Evolutionary conservation across 2,113 vertebrate species (phyloP).

Genomic region (Carettochelys insculpta): DNA sequence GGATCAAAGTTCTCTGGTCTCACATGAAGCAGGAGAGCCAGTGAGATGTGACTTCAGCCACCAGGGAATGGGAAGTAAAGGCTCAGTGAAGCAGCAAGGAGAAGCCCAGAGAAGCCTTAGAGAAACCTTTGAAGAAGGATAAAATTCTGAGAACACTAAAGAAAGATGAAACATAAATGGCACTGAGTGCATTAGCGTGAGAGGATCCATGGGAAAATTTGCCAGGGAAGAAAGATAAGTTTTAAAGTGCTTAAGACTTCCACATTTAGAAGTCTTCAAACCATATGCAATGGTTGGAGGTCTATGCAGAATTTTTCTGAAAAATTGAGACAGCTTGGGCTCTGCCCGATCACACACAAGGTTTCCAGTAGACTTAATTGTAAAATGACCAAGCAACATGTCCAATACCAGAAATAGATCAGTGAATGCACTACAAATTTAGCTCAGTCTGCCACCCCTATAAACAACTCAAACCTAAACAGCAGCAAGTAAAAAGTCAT

Average conservation of each 20-base stretch:
- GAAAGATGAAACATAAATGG: not conserved
- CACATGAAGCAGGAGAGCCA: not conserved
- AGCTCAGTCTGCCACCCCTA: constrained; percentile 1
- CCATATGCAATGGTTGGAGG: not conserved
- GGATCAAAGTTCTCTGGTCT: not conserved
- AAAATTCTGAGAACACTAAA: not conserved
- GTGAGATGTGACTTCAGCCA: not conserved
- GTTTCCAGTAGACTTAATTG: constrained; percentile 47
- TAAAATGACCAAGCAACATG: constrained; percentile 1
- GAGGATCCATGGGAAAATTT: not conserved
- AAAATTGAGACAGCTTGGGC: constrained; percentile 29
- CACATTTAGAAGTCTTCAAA: not conserved
- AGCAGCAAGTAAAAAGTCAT: constrained; percentile 17
- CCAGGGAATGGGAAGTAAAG: not conserved
- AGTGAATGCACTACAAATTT: not conserved
- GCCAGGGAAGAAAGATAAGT: not conserved
- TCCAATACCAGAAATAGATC: constrained; percentile 21
- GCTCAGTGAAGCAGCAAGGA: not conserved
- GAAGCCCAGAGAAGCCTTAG: not conserved
- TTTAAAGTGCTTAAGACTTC: not conserved
- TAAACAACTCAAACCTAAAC: not conserved
- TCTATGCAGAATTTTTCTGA: not conserved
- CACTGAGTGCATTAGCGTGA: not conserved
- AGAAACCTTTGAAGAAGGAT: not conserved
- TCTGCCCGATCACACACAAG: constrained; percentile 15